Evolutionary conservation across 2,113 vertebrate genomes (phyloP).

Genomic region (Miniopterus natalensis): DNA sequence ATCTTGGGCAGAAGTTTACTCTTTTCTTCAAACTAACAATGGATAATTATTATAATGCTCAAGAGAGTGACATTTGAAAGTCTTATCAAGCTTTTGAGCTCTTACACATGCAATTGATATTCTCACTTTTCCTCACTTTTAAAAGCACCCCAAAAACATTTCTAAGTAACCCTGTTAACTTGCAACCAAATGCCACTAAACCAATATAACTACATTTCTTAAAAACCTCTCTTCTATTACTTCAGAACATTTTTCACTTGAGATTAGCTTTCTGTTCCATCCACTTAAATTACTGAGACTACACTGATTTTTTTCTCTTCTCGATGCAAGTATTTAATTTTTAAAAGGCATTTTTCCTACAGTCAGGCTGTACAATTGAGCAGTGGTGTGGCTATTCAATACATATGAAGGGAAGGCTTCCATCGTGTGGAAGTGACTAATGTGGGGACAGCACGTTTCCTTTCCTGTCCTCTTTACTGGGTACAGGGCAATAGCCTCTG

Average conservation of each 20-base stretch:
- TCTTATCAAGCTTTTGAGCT: neutral
- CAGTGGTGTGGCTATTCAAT: neutral
- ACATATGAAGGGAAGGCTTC: neutral
- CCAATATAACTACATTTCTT: neutral
- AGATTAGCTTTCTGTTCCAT: constrained; percentile 12
- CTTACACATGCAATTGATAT: neutral
- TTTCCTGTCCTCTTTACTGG: neutral
- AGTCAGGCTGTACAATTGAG: neutral
- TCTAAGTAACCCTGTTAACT: neutral
- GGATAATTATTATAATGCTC: neutral
- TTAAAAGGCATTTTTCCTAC: neutral
- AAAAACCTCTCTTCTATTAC: constrained; percentile 35
- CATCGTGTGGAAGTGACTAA: neutral
- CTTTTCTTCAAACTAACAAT: neutral
- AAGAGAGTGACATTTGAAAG: neutral
- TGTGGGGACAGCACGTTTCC: too few relatives aligned
- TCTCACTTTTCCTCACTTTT: constrained; percentile 23
- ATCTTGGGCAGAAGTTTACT: neutral
- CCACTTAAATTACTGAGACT: neutral
- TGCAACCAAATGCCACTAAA: neutral
- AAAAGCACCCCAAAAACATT: neutral
- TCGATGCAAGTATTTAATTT: constrained; percentile 2
- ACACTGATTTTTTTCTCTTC: neutral
- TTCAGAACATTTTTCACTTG: neutral
- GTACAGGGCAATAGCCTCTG: neutral